Base-by-base conservation (phyloP, 2,888 invertebrate genomes). In the Apamea epomidion region DNA sequence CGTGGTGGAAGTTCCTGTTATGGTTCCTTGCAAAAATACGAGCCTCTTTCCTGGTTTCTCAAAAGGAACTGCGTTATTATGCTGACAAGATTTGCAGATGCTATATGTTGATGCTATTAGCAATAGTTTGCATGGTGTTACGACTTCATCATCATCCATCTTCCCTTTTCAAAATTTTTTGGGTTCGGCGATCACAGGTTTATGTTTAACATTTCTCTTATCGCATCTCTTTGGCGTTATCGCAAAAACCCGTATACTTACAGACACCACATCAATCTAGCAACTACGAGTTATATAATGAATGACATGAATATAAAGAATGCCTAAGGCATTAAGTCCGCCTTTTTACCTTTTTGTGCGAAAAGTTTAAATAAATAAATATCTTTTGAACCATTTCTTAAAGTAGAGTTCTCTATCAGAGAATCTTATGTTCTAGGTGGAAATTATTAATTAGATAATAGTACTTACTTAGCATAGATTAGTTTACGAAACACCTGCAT, bases 1-100 rank as follows among this genome's bases (percentile, higher is more conserved):
- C 76, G 14, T 76, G 29, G 48, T 58, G 16, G 14, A 32, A 70
- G 70, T 76, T 82, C 65, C 76, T 74, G 80, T 74, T 81, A 81
- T 81, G 21, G n/a, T 68, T 60, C 42, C 21, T 65, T 32, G 29
- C 16, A 68, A 73, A 78, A 45, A 72, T 67, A 54, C 25, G 21
- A 16, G 32, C 6, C 25, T 29, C 18, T 60, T 48, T 60, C 32
- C 45, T 45, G 48, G 18, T 45, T n/a, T 58, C 29, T 18, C 12
- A 69, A 29, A 45, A 21, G 1, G 29, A 14, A 21, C 21, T 51
- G 48, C 69, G 21, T 21, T 25, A 48, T 25, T 45, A 51, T 54
- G 29, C 42, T 69, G 45, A 32, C 16, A 62, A n/a, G 21, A 45
- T 76, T 60, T 21, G 6, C 18, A 72, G 48, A 21, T 62, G 8